Evolutionary conservation across 2,797 vertebrate genomes (phyloP).

Genomic region (Menidia menidia): DNA sequence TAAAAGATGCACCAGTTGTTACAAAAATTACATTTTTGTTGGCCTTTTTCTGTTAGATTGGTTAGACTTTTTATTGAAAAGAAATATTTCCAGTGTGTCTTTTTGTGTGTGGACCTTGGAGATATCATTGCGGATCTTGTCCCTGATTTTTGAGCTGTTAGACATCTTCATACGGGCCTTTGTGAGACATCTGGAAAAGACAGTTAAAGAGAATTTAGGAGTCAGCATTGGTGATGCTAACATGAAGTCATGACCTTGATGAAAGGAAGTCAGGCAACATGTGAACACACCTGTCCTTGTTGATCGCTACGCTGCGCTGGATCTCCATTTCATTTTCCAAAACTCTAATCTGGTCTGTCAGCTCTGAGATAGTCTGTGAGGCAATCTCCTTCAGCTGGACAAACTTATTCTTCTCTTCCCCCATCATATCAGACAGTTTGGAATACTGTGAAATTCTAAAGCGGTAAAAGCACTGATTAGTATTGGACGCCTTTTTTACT

Average conservation of each 20-base stretch:
- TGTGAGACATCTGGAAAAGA: slow-evolving; percentile 84
- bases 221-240: not conserved
- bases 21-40: no score
- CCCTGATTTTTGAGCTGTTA: slow-evolving; percentile 78
- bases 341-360: slow-evolving; percentile 82
- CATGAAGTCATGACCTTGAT: not conserved
- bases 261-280: not conserved
- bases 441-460: slow-evolving; percentile 84
- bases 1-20: not conserved
- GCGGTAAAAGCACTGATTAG: slow-evolving; percentile 6
- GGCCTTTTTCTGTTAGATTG: no score
- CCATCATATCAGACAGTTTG: slow-evolving; percentile 81
- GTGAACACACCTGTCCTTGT: slow-evolving; percentile 86
- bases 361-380: slow-evolving; percentile 83
- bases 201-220: not conserved
- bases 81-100: not conserved
- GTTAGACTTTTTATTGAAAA: not conserved
- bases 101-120: slow-evolving; percentile 70
- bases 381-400: slow-evolving; percentile 83
- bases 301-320: slow-evolving; percentile 76
- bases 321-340: slow-evolving; percentile 87
- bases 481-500: not conserved
- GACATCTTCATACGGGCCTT: slow-evolving; percentile 83
- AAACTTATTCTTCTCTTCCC: slow-evolving; percentile 88
- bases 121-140: slow-evolving; percentile 83